A percentile compares a stretch with the other conserved stretches of the same genome.
Evolutionary conservation across 2,113 vertebrate genomes (phyloP).

Genomic region (Myotis brandtii): DNA sequence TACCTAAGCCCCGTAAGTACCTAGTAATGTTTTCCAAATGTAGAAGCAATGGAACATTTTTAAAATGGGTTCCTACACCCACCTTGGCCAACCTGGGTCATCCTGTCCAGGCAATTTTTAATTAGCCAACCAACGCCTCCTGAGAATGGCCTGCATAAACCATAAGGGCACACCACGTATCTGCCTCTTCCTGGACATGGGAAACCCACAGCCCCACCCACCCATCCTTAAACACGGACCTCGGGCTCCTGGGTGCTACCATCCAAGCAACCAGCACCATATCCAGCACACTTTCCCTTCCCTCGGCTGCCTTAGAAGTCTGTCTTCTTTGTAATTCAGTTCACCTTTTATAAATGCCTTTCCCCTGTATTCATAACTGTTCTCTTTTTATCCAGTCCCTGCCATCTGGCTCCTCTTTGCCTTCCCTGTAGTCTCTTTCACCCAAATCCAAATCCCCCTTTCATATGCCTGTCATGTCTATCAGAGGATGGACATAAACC

Average conservation of each 20-base stretch:
- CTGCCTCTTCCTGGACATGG: not conserved
- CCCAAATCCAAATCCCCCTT: not conserved
- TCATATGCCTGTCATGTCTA: not conserved
- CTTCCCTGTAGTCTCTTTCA: not conserved
- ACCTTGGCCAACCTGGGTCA: not conserved
- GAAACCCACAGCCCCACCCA: not conserved
- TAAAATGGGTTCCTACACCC: not conserved
- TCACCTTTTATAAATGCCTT: not conserved
- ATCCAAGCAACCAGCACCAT: not conserved
- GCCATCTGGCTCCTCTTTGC: not conserved
- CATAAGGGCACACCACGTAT: not conserved
- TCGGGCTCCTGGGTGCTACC: not conserved
- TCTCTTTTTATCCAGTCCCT: not conserved
- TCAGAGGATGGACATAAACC: not conserved
- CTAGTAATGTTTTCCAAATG: not conserved
- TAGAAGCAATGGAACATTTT: not conserved
- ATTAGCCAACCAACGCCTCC: not conserved
- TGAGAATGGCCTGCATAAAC: not conserved
- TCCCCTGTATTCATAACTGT: not conserved
- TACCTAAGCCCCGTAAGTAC: not conserved
- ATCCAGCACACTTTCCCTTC: not conserved
- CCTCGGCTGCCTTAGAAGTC: not conserved
- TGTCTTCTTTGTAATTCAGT: not conserved
- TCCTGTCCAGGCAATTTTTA: not conserved
- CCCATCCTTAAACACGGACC: not conserved